Base-by-base conservation (phyloP, 2,888 invertebrate species). In the Lasiommata megera region DNA sequence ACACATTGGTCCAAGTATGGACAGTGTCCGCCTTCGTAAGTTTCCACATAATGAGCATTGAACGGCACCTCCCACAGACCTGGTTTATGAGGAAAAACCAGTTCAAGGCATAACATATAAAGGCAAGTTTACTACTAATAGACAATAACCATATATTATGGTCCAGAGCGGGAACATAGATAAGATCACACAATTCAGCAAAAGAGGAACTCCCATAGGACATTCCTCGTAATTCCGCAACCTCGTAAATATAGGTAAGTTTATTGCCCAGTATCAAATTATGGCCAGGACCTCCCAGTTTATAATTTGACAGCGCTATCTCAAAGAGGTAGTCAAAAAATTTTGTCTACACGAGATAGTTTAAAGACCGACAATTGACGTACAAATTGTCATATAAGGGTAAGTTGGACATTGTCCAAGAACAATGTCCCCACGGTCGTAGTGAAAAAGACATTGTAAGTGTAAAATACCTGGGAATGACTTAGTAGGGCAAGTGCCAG, bases 1-100 rank as follows among this genome's bases (percentile, higher is more conserved):
- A 97, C 97, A 79, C 97, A 97, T 82, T 97, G 97, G 81, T 97
- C 97, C 77, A 97, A 87, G 74, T 97, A 97, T 0, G 97, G 97
- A 70, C 97, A 98, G 73, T 97, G 97, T 9, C 97, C 97, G 38
- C 97, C 97, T 86, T 97, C 97, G 68, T 93, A 97, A 31, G 94
- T 94, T 75, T 96, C 96, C 3, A 97, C 94, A 78, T 95, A 97
- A 82, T 97, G 97, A 41, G 97, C 95, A 77, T 97, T 98, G 74
- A 98, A 87, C 1, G 97, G 97, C 34, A 98, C 93, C 87, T 97
- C 97, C 97, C 97, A 97, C n/a, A 97, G 93, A 68, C 95, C 96
- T 94, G 56, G 34, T 17, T 50, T 37, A 46, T 29, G 58, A 46
- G 52, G 54, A 56, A 61, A 61, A n/a, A 8, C 0, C 3, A 18